phyloP scores from a whole-genome alignment of 2,888 invertebrate species.

The Coleophora deauratella region DNA sequence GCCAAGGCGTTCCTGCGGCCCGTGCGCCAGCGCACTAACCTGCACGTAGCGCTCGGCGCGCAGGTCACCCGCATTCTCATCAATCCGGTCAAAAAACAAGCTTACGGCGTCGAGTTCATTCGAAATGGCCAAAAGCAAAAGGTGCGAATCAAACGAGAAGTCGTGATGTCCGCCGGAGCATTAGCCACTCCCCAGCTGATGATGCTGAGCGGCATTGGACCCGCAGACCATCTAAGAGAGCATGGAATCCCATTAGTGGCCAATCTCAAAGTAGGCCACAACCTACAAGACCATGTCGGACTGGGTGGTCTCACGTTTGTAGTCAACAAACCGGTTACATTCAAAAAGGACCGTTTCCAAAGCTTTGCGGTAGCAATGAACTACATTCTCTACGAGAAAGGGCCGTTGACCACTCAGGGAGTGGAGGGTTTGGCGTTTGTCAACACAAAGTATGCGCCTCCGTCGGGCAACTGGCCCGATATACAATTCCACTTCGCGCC shows the following conservation, averaged over 20 bases:
- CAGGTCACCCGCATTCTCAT: slow-evolving; percentile 83
- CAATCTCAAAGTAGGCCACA: slow-evolving; percentile 85
- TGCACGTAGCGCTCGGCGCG: slow-evolving; percentile 85
- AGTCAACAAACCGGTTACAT: slow-evolving; percentile 85
- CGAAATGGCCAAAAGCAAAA: slow-evolving; percentile 77
- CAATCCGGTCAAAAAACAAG: slow-evolving; percentile 79
- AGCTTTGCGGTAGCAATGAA: slow-evolving; percentile 85
- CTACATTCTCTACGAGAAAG: slow-evolving; percentile 85
- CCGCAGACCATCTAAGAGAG: slow-evolving; percentile 81
- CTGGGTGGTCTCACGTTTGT: slow-evolving; percentile 89
- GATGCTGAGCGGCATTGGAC: slow-evolving; percentile 93
- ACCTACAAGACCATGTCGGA: slow-evolving; percentile 92
- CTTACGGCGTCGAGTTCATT: slow-evolving; percentile 83
- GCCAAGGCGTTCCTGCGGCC: slow-evolving; percentile 91
- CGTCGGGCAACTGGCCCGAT: slow-evolving; percentile 85
- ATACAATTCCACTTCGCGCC: slow-evolving; percentile 91
- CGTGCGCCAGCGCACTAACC: slow-evolving; percentile 81
- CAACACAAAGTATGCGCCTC: slow-evolving; percentile 89
- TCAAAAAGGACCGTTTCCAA: slow-evolving; percentile 85
- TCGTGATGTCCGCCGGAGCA: slow-evolving; percentile 90
- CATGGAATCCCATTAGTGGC: slow-evolving; percentile 82
- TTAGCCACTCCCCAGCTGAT: slow-evolving; percentile 91
- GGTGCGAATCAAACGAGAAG: slow-evolving; percentile 84
- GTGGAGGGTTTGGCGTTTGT: slow-evolving; percentile 92
- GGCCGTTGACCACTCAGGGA: slow-evolving; percentile 88